Conservation (phyloP, 1,140 invertebrate species). For the Zaprionus taronus region DNA sequence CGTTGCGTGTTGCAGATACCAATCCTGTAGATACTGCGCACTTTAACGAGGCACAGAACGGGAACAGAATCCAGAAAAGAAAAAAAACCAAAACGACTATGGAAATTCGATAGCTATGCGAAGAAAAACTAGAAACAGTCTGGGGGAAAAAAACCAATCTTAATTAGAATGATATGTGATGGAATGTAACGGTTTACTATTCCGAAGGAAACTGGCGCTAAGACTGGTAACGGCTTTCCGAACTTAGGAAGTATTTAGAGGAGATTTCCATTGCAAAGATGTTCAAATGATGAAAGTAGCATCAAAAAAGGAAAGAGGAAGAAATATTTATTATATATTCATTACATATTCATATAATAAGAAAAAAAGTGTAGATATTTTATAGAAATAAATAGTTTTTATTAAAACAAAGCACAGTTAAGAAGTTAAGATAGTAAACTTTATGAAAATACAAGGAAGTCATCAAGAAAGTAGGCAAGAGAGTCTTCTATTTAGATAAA, state of each 20-base stretch:
- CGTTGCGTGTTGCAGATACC: conserved; percentile 75
- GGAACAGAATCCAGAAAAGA: not conserved
- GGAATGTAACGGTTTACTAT: conserved; percentile 42
- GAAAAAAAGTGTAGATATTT: too few relatives aligned
- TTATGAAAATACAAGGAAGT: too few relatives aligned
- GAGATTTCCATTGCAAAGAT: not conserved
- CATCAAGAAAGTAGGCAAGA: too few relatives aligned
- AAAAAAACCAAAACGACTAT: conserved; percentile 27
- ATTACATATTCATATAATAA: not conserved
- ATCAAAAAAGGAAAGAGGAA: too few relatives aligned
- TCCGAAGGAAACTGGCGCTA: not conserved
- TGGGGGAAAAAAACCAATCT: not conserved
- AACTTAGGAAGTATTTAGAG: not conserved
- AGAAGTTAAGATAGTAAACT: too few relatives aligned
- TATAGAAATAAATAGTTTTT: not conserved
- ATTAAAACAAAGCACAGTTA: too few relatives aligned
- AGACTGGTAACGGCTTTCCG: not conserved
- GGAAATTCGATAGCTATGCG: conserved; percentile 53
- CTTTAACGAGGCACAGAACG: not conserved
- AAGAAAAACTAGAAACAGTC: not conserved
- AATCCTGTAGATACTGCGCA: conserved; percentile 53
- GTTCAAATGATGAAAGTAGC: not conserved
- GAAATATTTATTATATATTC: not conserved
- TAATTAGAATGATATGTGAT: conserved; percentile 24
- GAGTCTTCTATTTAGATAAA: too few relatives aligned